These are phyloP conservation scores for Sebastes kiyomatsui DNA, from an alignment of 2,797 vertebrate species.

Conservation along the genomic window DNA sequence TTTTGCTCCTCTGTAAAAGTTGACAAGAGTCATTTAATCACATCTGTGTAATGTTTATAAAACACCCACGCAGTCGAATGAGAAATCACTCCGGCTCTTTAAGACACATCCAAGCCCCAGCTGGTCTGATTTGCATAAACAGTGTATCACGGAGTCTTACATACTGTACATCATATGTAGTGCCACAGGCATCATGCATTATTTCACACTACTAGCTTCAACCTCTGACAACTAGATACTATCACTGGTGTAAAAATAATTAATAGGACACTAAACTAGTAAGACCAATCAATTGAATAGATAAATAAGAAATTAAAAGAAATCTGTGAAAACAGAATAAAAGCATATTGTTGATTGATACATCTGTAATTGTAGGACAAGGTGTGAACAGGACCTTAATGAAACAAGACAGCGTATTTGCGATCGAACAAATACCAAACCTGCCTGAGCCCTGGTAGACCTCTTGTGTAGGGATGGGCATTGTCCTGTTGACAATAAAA, in stretches of 20 bases:
- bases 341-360: not conserved
- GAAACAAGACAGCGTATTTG: not conserved
- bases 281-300: not conserved
- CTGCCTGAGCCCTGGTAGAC: not conserved
- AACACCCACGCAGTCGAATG: not conserved
- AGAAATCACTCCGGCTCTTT: not conserved
- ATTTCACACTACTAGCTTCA: not conserved
- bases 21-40: not conserved
- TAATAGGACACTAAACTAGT: not conserved
- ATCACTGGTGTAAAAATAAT: not conserved
- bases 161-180: conserved; percentile 2
- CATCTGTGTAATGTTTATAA: not conserved
- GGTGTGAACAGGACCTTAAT: not conserved
- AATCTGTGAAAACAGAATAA: not conserved
- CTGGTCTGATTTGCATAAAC: conserved; percentile 22
- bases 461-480: too few relatives aligned
- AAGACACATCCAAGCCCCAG: not conserved
- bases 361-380: not conserved
- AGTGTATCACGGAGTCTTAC: not conserved
- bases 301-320: not conserved
- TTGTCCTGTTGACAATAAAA: not conserved
- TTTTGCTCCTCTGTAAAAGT: not conserved
- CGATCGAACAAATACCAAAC: not conserved
- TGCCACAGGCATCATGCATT: not conserved
- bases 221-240: not conserved